These are phyloP conservation scores for Macropodus opercularis DNA, from an alignment of 2,797 vertebrate species.

Conservation along the genomic window DNA sequence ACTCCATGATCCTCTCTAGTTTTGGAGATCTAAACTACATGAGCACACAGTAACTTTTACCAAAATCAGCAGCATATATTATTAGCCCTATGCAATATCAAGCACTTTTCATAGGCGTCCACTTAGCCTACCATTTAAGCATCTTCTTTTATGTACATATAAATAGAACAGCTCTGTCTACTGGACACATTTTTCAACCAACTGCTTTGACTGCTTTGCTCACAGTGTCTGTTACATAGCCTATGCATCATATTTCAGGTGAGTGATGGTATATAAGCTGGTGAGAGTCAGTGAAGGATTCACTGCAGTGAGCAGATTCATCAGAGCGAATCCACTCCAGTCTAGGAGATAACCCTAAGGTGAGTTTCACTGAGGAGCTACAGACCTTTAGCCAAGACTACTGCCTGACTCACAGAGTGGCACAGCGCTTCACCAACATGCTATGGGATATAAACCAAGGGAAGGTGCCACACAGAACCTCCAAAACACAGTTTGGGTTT, in stretches of 20 bases:
- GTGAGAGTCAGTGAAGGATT: slow-evolving; percentile 31
- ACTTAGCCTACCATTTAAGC: slow-evolving; percentile 84
- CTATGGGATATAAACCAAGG: slow-evolving; percentile 52
- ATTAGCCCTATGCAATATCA: slow-evolving; percentile 83
- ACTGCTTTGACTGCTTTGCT: slow-evolving; percentile 77
- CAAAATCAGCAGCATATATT: slow-evolving; percentile 83
- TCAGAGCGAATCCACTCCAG: slow-evolving; percentile 76
- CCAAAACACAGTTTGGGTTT: slow-evolving; percentile 60
- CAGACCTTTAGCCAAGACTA: slow-evolving; percentile 45
- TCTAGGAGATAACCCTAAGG: slow-evolving; percentile 76
- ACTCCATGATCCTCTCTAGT: slow-evolving; percentile 29
- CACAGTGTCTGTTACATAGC: slow-evolving; percentile 83
- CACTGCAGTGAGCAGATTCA: slow-evolving; percentile 83
- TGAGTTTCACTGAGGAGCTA: slow-evolving; percentile 78
- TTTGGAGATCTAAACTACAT: slow-evolving; percentile 36
- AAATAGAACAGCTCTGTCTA: slow-evolving; percentile 87
- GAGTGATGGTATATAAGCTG: slow-evolving; percentile 81
- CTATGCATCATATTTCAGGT: slow-evolving; percentile 83
- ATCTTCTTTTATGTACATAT: slow-evolving; percentile 87
- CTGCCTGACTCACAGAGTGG: slow-evolving; percentile 23
- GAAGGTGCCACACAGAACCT: slow-evolving; percentile 36
- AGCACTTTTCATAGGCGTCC: slow-evolving; percentile 80
- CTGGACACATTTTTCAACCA: slow-evolving; percentile 83
- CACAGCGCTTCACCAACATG: slow-evolving; percentile 47
- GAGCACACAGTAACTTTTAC: slow-evolving; percentile 68